A percentile compares a stretch with the other conserved stretches of the same genome.
Evolutionary conservation across 2,113 vertebrate genomes (phyloP).

Genomic region (Apodemus sylvaticus): DNA sequence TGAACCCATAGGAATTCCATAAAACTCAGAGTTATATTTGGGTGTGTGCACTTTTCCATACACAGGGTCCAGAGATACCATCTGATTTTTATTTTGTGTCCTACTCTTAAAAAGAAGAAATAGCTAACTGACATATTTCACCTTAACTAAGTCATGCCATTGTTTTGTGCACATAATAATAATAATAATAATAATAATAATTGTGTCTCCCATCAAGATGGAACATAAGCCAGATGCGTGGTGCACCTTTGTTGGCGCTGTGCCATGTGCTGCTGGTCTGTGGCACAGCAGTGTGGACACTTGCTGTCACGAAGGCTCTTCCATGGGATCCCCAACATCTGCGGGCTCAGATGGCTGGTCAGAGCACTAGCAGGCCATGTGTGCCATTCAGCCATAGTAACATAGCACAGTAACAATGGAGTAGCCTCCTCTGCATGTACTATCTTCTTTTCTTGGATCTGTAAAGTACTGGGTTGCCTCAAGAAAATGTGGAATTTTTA

Average conservation of each 20-base stretch:
- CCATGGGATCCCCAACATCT: neutral
- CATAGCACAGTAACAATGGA: neutral
- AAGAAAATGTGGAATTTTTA: neutral
- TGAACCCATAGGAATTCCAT: neutral
- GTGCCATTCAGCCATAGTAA: no score
- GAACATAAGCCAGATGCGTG: neutral
- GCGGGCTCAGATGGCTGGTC: no score
- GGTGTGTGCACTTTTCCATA: neutral
- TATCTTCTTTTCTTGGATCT: neutral
- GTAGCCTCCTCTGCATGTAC: neutral
- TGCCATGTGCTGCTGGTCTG: neutral
- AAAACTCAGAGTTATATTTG: neutral
- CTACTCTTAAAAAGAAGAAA: neutral
- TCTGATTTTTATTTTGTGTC: neutral
- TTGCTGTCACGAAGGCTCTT: neutral
- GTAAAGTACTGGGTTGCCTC: neutral
- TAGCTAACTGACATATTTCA: neutral
- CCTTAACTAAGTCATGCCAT: neutral
- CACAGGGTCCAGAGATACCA: neutral
- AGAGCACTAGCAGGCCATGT: neutral
- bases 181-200: no score
- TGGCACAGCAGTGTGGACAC: neutral
- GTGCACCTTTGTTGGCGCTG: fast-evolving
- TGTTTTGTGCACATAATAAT: no score
- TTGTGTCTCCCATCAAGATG: neutral